A percentile compares a stretch with the other conserved stretches of the same genome.
These are phyloP conservation scores for Crocidura indochinensis DNA, from an alignment of 2,797 vertebrate genomes.

Conservation along the genomic window DNA sequence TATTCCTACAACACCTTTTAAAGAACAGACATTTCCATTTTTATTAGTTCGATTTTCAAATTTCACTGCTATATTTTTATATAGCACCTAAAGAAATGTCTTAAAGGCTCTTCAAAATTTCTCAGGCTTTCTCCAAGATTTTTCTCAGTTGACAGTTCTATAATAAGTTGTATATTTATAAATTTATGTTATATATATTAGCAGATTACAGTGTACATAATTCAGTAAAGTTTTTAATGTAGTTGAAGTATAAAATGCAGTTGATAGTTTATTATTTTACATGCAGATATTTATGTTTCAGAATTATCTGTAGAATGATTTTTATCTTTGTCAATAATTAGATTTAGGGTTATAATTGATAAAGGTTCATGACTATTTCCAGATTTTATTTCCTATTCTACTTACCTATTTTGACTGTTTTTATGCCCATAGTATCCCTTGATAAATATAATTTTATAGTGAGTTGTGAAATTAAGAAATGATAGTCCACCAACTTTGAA, in stretches of 20 bases:
- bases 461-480: neutral
- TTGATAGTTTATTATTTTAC: neutral
- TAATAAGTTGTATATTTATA: too few relatives aligned
- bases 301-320: neutral
- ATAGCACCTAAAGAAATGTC: neutral
- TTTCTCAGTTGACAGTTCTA: too few relatives aligned
- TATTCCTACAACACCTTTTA: neutral
- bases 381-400: neutral
- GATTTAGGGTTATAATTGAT: neutral
- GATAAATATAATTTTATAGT: constrained; percentile 49
- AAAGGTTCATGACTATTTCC: neutral
- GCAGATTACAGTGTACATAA: too few relatives aligned
- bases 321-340: constrained; percentile 23
- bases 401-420: neutral
- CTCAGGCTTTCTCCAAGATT: neutral
- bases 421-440: neutral
- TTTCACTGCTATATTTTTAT: neutral
- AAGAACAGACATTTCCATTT: too few relatives aligned
- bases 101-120: too few relatives aligned
- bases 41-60: neutral
- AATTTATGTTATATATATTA: too few relatives aligned
- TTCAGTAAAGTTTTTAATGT: too few relatives aligned
- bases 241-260: neutral
- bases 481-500: neutral
- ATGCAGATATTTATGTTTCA: neutral